These are phyloP conservation scores for Tridacna gigas DNA, from an alignment of 2,888 invertebrate species.

Conservation along the genomic window DNA sequence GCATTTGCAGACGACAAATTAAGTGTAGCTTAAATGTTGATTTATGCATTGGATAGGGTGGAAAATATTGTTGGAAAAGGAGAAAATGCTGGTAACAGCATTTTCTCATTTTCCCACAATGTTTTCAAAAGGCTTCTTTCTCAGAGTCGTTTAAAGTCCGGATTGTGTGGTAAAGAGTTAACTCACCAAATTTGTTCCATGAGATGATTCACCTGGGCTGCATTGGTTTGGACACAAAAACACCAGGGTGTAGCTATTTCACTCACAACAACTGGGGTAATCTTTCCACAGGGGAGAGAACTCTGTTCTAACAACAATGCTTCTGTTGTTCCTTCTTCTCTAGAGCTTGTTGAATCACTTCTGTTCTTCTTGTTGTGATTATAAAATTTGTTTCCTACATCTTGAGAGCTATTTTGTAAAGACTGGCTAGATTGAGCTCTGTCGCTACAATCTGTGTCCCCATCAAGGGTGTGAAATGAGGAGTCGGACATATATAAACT, in stretches of 20 bases:
- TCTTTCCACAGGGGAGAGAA: slow-evolving; percentile 22
- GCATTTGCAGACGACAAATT: too few relatives aligned
- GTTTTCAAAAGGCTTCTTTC: not conserved
- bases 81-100: too few relatives aligned
- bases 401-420: not conserved
- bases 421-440: not conserved
- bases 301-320: not conserved
- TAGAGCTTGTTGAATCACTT: not conserved
- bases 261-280: slow-evolving; percentile 67
- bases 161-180: not conserved
- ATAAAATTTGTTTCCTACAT: too few relatives aligned
- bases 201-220: slow-evolving; percentile 61
- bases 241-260: slow-evolving; percentile 73
- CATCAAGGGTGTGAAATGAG: not conserved
- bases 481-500: not conserved
- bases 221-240: slow-evolving; percentile 71
- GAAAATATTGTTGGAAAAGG: not conserved
- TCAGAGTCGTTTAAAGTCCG: too few relatives aligned
- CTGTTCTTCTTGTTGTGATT: not conserved
- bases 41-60: too few relatives aligned
- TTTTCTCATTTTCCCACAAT: not conserved
- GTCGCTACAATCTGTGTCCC: not conserved
- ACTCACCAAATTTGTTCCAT: slow-evolving; percentile 70
- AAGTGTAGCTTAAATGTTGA: too few relatives aligned
- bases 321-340: not conserved